These are phyloP conservation scores for Oncorhynchus nerka DNA, from an alignment of 2,113 vertebrate genomes.

Conservation along the genomic window DNA sequence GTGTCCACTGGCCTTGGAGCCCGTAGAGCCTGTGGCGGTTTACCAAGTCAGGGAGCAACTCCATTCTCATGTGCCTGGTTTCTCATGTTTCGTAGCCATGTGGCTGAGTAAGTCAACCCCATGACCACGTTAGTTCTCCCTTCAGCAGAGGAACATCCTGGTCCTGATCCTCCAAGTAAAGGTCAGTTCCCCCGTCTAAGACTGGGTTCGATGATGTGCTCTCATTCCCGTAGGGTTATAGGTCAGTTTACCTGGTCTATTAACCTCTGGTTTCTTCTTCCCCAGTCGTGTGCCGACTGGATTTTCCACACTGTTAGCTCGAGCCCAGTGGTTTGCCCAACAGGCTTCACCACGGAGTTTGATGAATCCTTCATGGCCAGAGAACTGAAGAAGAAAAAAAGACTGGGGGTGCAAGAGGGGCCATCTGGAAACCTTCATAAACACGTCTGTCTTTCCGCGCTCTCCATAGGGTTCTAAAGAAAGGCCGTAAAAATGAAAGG, in stretches of 20 bases:
- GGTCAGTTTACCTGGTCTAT: slow-evolving; percentile 46
- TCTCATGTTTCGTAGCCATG: too few species aligned
- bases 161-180: slow-evolving; percentile 29
- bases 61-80: too few species aligned
- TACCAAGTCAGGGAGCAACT: neutral
- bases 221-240: slow-evolving; percentile 31
- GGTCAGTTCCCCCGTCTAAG: slow-evolving; percentile 38
- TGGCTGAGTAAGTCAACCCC: too few species aligned
- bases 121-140: too few species aligned
- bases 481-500: slow-evolving; percentile 79
- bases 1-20: neutral
- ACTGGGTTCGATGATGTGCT: slow-evolving; percentile 40
- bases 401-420: slow-evolving; percentile 67
- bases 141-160: too few species aligned
- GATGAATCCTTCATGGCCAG: slow-evolving; percentile 76
- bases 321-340: slow-evolving; percentile 68
- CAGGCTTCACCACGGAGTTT: slow-evolving; percentile 68
- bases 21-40: neutral
- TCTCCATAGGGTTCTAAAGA: slow-evolving; percentile 77
- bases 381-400: slow-evolving; percentile 67
- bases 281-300: slow-evolving; percentile 43
- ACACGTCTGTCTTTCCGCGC: slow-evolving; percentile 78
- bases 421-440: slow-evolving; percentile 83
- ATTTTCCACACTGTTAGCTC: slow-evolving; percentile 52
- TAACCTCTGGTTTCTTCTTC: slow-evolving; percentile 59